Conservation (phyloP, 2,797 vertebrate genomes). For the Tolypeutes matacus region DNA sequence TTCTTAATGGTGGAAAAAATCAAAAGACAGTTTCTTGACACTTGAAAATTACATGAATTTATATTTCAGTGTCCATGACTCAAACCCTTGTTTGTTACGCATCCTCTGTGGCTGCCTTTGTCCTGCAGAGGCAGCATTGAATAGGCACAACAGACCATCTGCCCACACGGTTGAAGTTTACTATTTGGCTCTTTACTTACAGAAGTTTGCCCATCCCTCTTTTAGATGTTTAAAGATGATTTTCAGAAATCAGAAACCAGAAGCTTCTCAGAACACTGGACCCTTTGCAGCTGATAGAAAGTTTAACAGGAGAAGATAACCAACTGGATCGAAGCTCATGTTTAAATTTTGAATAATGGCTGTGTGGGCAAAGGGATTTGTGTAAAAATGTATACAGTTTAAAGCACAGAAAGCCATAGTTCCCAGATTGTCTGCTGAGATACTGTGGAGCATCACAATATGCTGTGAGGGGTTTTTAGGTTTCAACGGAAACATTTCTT, state of each 20-base stretch:
- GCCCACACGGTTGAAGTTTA: neutral
- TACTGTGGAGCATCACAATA: neutral
- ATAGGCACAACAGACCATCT: neutral
- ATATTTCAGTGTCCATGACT: neutral
- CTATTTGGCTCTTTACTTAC: neutral
- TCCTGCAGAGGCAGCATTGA: neutral
- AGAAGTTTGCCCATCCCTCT: neutral
- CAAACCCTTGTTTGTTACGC: too few relatives aligned
- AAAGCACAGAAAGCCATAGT: neutral
- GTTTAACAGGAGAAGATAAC: too few relatives aligned
- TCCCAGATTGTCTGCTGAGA: neutral
- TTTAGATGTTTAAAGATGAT: neutral
- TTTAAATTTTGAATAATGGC: neutral
- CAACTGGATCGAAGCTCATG: neutral
- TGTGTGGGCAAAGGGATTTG: neutral
- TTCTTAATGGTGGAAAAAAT: neutral
- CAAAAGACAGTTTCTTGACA: neutral
- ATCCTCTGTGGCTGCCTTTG: neutral
- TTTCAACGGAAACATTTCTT: too few relatives aligned
- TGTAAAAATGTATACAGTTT: accelerated
- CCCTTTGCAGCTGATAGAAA: neutral
- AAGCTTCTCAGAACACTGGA: neutral
- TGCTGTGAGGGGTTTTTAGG: neutral
- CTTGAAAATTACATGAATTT: neutral
- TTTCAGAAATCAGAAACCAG: neutral